Conservation (phyloP, 2,797 vertebrate species). For the Melopsittacus undulatus region DNA sequence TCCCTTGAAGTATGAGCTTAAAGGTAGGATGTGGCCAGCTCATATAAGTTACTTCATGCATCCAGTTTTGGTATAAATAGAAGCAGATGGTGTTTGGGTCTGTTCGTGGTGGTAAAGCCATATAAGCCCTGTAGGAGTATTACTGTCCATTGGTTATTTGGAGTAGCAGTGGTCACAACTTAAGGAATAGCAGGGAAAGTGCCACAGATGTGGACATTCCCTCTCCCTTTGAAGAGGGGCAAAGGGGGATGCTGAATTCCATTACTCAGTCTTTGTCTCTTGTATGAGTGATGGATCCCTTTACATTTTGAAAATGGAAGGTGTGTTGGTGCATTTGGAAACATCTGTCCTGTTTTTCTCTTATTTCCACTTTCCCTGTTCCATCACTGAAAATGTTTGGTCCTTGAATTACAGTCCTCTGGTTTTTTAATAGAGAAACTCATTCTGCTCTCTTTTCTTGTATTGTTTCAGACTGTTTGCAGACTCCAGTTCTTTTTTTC, state of each 20-base stretch:
- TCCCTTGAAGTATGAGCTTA: background rate
- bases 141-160: background rate
- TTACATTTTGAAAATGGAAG: background rate
- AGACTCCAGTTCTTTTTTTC: background rate
- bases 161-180: background rate
- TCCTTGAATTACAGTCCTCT: background rate
- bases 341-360: background rate
- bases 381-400: background rate
- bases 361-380: background rate
- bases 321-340: background rate
- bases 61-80: background rate
- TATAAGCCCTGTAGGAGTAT: background rate
- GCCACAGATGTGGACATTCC: fast-evolving
- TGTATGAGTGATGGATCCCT: background rate
- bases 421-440: background rate
- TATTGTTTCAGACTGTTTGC: background rate
- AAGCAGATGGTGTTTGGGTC: background rate
- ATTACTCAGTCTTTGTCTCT: background rate
- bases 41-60: background rate
- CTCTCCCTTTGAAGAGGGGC: background rate
- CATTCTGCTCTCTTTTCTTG: fast-evolving
- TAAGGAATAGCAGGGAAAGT: fast-evolving
- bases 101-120: background rate
- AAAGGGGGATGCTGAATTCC: background rate
- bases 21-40: background rate